Percentiles rank a stretch among this genome's conserved stretches.
Conservation (phyloP, 2,797 vertebrate genomes). For the Melanotaenia nigrans region DNA sequence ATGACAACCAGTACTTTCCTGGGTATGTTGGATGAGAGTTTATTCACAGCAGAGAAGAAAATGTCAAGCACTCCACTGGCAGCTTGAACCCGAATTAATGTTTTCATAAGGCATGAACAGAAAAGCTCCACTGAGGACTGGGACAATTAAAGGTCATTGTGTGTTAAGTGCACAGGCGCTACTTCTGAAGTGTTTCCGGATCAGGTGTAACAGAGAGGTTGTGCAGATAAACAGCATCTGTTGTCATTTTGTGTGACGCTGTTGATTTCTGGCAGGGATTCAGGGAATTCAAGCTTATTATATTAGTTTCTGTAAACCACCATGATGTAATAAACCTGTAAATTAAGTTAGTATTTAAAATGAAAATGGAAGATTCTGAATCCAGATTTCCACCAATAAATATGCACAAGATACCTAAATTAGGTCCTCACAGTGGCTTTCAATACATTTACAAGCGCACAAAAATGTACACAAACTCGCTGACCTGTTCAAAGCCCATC, state of each 20-base stretch:
- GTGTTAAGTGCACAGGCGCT: conserved; percentile 45
- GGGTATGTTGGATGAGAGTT: conserved; percentile 1
- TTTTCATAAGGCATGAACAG: conserved; percentile 45
- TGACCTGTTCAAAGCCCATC: conserved; percentile 64
- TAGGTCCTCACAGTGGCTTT: conserved; percentile 24
- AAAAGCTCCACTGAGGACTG: conserved; percentile 30
- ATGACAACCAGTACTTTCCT: background rate
- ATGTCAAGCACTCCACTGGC: conserved; percentile 14
- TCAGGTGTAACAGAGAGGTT: conserved; percentile 30
- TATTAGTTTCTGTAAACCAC: conserved; percentile 16
- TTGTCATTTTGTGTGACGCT: conserved; percentile 11
- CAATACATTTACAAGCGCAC: conserved; percentile 30
- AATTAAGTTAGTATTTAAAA: conserved; percentile 18
- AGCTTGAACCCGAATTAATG: conserved; percentile 8
- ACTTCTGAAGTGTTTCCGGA: conserved; percentile 35
- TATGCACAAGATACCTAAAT: background rate
- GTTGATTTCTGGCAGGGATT: conserved; percentile 1
- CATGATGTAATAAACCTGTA: conserved; percentile 9
- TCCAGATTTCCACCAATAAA: conserved; percentile 22
- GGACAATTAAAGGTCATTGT: conserved; percentile 48
- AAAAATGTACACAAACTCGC: conserved; percentile 61
- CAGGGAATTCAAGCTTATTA: conserved; percentile 12
- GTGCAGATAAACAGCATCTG: background rate
- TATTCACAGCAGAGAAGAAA: conserved; percentile 23
- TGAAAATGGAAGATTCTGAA: conserved; percentile 12